A percentile compares a stretch with the other conserved stretches of the same genome.
phyloP scores from a whole-genome alignment of 2,113 vertebrate genomes.

The Pao palembangensis region DNA sequence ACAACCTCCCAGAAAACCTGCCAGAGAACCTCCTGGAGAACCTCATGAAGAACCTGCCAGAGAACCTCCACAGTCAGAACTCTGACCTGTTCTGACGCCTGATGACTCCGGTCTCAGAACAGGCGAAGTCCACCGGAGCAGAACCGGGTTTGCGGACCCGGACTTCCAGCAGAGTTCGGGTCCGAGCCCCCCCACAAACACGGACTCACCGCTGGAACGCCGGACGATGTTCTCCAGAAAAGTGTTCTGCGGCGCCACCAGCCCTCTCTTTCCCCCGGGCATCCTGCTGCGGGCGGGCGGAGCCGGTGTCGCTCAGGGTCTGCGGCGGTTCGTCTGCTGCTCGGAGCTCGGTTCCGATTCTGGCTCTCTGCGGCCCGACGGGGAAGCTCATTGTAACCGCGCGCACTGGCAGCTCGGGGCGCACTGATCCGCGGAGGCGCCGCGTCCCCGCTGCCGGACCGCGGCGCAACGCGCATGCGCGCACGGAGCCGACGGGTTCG shows the following conservation, averaged over 20 bases:
- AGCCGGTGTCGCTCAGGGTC: constrained; percentile 62
- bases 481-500: not conserved
- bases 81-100: not conserved
- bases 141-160: too few species aligned
- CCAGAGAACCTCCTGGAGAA: too few species aligned
- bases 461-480: constrained; percentile 53
- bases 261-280: constrained; percentile 97
- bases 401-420: constrained; percentile 57
- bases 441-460: constrained; percentile 18
- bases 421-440: constrained; percentile 49
- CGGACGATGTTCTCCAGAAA: constrained; percentile 97
- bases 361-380: constrained; percentile 67
- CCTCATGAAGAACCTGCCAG: too few species aligned
- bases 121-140: too few species aligned
- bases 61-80: too few species aligned
- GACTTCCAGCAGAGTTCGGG: constrained; percentile 24
- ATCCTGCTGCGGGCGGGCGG: constrained; percentile 86
- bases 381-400: constrained; percentile 63
- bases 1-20: too few species aligned
- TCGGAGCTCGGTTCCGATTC: constrained; percentile 63
- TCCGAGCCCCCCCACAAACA: constrained; percentile 2
- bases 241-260: constrained; percentile 97
- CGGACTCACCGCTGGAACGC: constrained; percentile 88
- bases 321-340: constrained; percentile 63
- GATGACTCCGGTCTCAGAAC: not conserved